These are phyloP conservation scores for Microctonus hyperodae DNA, from an alignment of 2,888 invertebrate species.

Conservation along the genomic window DNA sequence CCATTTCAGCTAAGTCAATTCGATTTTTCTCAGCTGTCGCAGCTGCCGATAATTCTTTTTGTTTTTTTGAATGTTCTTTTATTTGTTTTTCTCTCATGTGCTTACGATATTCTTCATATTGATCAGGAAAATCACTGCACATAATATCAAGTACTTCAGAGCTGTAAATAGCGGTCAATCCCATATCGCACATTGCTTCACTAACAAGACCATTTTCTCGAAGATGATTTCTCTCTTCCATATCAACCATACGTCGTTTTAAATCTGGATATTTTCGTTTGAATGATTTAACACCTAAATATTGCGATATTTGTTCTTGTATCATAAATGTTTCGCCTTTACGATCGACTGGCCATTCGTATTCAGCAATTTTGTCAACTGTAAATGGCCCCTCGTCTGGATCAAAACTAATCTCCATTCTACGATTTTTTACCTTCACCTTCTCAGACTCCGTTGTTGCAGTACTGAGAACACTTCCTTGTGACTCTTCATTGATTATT, in stretches of 20 bases:
- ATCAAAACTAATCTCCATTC: slow-evolving; percentile 62
- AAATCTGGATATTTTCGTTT: slow-evolving; percentile 95
- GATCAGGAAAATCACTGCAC: slow-evolving; percentile 93
- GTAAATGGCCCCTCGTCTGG: slow-evolving; percentile 69
- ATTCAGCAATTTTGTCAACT: slow-evolving; percentile 90
- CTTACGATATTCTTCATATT: slow-evolving; percentile 89
- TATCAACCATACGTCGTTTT: slow-evolving; percentile 82
- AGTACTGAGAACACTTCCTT: slow-evolving; percentile 82
- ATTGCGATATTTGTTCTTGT: slow-evolving; percentile 95
- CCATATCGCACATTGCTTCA: slow-evolving; percentile 92
- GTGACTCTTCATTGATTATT: slow-evolving; percentile 77
- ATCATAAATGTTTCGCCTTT: slow-evolving; percentile 87
- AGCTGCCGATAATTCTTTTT: slow-evolving; percentile 70
- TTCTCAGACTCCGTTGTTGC: slow-evolving; percentile 69
- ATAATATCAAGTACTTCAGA: slow-evolving; percentile 95
- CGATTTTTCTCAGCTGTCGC: slow-evolving; percentile 65
- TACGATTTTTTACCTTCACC: slow-evolving; percentile 59
- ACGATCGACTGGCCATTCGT: slow-evolving; percentile 84
- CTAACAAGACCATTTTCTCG: slow-evolving; percentile 83
- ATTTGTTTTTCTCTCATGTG: slow-evolving; percentile 75
- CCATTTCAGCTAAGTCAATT: slow-evolving; percentile 79
- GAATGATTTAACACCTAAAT: slow-evolving; percentile 94
- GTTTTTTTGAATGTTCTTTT: slow-evolving; percentile 73
- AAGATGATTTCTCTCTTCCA: slow-evolving; percentile 90
- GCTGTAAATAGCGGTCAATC: slow-evolving; percentile 88